Conservation (phyloP, 2,888 invertebrate genomes). For the Auanema sp. region DNA sequence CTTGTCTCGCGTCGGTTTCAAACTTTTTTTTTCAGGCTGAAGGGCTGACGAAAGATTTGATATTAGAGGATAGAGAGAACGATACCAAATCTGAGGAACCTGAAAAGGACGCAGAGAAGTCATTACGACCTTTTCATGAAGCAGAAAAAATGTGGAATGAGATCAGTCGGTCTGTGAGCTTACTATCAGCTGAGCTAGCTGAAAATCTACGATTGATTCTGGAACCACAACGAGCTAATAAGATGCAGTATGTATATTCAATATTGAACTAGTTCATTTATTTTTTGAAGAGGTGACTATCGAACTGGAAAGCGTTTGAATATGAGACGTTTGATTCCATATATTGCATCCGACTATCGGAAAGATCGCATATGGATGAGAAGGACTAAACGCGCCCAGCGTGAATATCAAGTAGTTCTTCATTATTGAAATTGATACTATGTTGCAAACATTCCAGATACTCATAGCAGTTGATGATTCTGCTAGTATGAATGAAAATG, state of each 20-base stretch:
- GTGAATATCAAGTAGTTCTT: conserved; percentile 79
- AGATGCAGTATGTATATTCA: conserved; percentile 71
- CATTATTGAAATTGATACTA: neutral
- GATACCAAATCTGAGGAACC: conserved; percentile 15
- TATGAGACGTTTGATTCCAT: conserved; percentile 96
- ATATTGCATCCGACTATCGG: conserved; percentile 96
- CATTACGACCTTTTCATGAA: conserved; percentile 6
- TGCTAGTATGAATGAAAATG: conserved; percentile 71
- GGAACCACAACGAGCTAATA: conserved; percentile 89
- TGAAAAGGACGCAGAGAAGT: conserved; percentile 4
- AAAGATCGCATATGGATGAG: conserved; percentile 99
- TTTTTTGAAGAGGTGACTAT: conserved; percentile 79
- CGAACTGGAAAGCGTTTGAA: conserved; percentile 93
- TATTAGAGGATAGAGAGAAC: conserved; percentile 19
- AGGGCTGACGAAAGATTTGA: conserved; percentile 28
- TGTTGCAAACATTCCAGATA: conserved; percentile 68
- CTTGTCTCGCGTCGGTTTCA: neutral
- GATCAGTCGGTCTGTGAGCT: conserved; percentile 48
- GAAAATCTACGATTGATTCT: conserved; percentile 90
- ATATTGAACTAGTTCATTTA: neutral
- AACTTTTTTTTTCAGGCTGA: conserved; percentile 26
- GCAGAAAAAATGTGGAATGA: conserved; percentile 47
- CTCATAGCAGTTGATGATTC: conserved; percentile 96
- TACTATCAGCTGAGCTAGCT: conserved; percentile 81
- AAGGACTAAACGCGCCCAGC: conserved; percentile 88